phyloP scores from a whole-genome alignment of 2,113 vertebrate genomes.

The Aegotheles bennettii region DNA sequence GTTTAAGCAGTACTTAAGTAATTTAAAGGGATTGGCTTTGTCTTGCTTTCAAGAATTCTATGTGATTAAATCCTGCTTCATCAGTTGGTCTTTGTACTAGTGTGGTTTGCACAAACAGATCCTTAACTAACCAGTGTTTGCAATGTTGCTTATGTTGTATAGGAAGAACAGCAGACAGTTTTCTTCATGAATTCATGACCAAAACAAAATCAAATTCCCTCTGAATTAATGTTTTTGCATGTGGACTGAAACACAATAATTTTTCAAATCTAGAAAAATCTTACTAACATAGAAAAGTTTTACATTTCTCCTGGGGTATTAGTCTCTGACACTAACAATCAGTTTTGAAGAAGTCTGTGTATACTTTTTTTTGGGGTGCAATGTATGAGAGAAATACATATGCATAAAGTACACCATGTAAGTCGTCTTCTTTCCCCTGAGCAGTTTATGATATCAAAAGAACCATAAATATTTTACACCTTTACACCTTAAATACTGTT shows the following conservation, averaged over 20 bases:
- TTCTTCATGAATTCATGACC: neutral
- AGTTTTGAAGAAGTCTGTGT: neutral
- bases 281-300: neutral
- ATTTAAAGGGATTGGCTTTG: neutral
- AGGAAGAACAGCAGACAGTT: neutral
- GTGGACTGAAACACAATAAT: neutral
- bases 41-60: neutral
- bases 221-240: neutral
- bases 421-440: neutral
- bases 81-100: neutral
- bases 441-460: neutral
- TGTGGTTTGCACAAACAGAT: neutral
- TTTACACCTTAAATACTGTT: neutral
- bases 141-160: neutral
- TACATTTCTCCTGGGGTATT: neutral
- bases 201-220: neutral
- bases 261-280: neutral
- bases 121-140: neutral
- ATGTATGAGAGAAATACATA: neutral
- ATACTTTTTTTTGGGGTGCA: neutral
- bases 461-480: neutral
- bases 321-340: neutral
- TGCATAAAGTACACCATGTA: neutral
- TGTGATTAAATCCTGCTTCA: neutral
- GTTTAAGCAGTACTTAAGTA: conserved; percentile 26